Percentiles rank a stretch among this genome's conserved stretches.
phyloP scores from a whole-genome alignment of 2,888 invertebrate genomes.

The Epinotia brunnichana region DNA sequence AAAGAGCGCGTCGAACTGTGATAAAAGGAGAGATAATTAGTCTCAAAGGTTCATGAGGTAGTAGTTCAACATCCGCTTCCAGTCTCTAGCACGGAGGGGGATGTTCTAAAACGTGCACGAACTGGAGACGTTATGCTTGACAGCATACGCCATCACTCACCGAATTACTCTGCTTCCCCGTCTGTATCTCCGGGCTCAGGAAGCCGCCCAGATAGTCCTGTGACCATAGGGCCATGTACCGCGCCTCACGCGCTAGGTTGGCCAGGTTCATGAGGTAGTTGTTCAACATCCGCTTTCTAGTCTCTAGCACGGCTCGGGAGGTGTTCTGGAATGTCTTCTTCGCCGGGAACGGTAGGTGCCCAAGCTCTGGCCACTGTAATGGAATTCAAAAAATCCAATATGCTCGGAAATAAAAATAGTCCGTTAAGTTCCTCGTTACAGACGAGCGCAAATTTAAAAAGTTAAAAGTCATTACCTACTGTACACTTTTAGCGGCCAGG shows the following conservation, averaged over 20 bases:
- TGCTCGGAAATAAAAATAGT: no score
- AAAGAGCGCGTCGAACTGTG: constrained; percentile 86
- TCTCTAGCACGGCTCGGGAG: constrained; percentile 92
- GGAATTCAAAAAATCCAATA: no score
- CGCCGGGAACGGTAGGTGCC: constrained; percentile 92
- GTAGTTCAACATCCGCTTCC: constrained; percentile 90
- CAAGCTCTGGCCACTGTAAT: constrained; percentile 89
- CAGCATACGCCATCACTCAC: constrained; percentile 53
- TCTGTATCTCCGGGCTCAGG: constrained; percentile 74
- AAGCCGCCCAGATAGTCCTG: constrained; percentile 77
- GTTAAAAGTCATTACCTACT: no score
- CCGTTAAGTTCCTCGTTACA: no score
- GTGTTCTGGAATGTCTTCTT: constrained; percentile 98
- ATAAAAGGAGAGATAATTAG: constrained; percentile 25
- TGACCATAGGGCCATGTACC: constrained; percentile 71
- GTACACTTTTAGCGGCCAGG: no score
- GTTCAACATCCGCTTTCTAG: constrained; percentile 91
- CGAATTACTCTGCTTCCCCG: constrained; percentile 74
- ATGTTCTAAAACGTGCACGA: constrained; percentile 92
- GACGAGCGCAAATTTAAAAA: no score
- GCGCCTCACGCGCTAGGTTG: constrained; percentile 67
- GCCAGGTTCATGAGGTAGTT: constrained; percentile 89
- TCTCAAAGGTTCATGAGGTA: constrained; percentile 92
- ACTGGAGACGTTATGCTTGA: background rate
- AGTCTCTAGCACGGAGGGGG: constrained; percentile 91